A percentile compares a stretch with the other conserved stretches of the same genome.
Evolutionary conservation across 2,888 invertebrate species (phyloP).

Genomic region (Nematopogon swammerdamellus): DNA sequence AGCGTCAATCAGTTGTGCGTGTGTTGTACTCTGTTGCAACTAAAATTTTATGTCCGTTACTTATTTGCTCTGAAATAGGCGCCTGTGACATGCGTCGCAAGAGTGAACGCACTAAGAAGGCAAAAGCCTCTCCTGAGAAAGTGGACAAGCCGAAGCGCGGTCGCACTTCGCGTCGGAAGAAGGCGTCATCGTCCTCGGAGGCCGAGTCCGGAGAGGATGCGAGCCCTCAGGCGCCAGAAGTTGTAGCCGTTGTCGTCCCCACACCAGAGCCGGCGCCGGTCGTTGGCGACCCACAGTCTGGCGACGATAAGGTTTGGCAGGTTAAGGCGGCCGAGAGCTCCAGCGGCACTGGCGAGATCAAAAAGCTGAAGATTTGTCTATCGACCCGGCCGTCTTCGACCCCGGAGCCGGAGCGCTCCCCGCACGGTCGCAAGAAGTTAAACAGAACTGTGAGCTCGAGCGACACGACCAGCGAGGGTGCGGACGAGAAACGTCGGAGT

Average conservation of each 20-base stretch:
- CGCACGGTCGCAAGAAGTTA: conserved; percentile 49
- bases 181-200: conserved; percentile 54
- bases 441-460: conserved; percentile 47
- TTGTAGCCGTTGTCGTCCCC: conserved; percentile 16
- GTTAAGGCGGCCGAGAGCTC: conserved; percentile 48
- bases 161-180: conserved; percentile 49
- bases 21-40: too few relatives aligned
- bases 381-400: conserved; percentile 52
- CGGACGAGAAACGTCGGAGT: conserved; percentile 42
- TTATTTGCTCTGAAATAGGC: too few relatives aligned
- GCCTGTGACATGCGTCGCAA: conserved; percentile 70
- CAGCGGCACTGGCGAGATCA: conserved; percentile 55
- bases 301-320: conserved; percentile 39
- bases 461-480: conserved; percentile 41
- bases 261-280: conserved; percentile 23
- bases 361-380: conserved; percentile 62
- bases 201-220: conserved; percentile 43
- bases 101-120: conserved; percentile 70
- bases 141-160: conserved; percentile 55
- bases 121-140: conserved; percentile 64
- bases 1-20: too few relatives aligned
- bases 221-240: conserved; percentile 21
- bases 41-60: too few relatives aligned
- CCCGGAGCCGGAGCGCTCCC: conserved; percentile 50
- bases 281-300: conserved; percentile 17